phyloP scores from a whole-genome alignment of 2,888 invertebrate genomes.

The Tetragonisca angustula region DNA sequence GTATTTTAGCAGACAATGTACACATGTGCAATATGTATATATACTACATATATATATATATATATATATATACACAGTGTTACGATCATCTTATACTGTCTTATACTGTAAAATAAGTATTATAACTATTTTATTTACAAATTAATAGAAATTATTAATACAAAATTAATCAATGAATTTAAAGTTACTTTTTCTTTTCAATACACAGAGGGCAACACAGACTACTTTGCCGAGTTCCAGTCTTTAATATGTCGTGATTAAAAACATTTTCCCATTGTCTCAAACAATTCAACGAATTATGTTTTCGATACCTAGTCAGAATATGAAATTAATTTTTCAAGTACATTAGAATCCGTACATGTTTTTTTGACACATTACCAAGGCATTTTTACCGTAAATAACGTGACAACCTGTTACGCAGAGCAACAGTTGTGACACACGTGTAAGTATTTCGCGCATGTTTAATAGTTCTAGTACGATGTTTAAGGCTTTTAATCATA shows the following conservation, averaged over 20 bases:
- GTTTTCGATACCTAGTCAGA: slow-evolving; percentile 43
- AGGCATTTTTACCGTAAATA: slow-evolving; percentile 11
- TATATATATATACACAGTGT: not conserved
- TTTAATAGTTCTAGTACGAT: not conserved
- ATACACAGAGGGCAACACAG: not conserved
- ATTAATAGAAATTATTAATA: not conserved
- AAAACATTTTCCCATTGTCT: not conserved
- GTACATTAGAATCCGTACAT: slow-evolving; percentile 32
- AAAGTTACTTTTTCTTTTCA: not conserved
- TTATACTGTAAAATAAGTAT: no score
- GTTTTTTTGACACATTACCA: not conserved
- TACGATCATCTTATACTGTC: not conserved
- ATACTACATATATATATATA: not conserved
- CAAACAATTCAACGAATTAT: not conserved
- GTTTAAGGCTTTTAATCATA: not conserved
- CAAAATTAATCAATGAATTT: not conserved
- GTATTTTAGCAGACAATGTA: not conserved
- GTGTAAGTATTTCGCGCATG: not conserved
- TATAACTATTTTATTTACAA: no score
- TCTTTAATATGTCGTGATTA: not conserved
- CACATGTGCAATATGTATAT: not conserved
- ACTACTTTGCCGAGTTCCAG: not conserved
- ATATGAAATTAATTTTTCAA: slow-evolving; percentile 42
- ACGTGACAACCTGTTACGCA: slow-evolving; percentile 44
- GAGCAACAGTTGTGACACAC: slow-evolving; percentile 47